Percentiles rank a stretch among this genome's conserved stretches.
phyloP scores from a whole-genome alignment of 2,113 vertebrate genomes.

The Solenodon paradoxus region DNA sequence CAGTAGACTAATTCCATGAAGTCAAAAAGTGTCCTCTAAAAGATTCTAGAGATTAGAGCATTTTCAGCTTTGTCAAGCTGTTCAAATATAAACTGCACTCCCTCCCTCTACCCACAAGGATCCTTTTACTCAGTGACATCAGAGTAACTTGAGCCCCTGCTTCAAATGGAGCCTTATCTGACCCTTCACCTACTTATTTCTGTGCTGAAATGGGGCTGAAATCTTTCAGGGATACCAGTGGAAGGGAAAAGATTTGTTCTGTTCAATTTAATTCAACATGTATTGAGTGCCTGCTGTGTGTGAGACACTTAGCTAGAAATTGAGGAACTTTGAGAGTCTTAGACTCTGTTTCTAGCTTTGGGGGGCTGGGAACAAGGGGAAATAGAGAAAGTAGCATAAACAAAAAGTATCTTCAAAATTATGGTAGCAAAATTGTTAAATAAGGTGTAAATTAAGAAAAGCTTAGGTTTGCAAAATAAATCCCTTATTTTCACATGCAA shows the following conservation, averaged over 20 bases:
- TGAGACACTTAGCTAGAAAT: background rate
- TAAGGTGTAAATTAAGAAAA: background rate
- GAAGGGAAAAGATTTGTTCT: background rate
- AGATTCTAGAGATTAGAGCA: background rate
- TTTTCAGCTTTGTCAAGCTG: background rate
- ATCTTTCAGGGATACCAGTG: background rate
- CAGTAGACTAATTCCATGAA: background rate
- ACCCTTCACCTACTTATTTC: slow-evolving; percentile 77
- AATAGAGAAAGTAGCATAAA: background rate
- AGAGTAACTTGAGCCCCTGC: slow-evolving; percentile 28
- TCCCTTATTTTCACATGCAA: background rate
- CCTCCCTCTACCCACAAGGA: background rate
- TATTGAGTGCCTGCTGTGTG: background rate
- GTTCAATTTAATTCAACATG: background rate
- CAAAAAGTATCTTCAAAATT: background rate
- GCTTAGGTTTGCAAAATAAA: background rate
- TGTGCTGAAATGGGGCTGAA: background rate
- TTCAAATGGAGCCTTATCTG: slow-evolving; percentile 33
- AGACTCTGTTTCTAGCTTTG: background rate
- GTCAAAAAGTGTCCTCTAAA: background rate
- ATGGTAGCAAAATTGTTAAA: background rate
- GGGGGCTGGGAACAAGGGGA: too few relatives aligned
- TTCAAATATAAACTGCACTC: background rate
- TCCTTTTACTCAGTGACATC: slow-evolving; percentile 35
- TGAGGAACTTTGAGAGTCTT: background rate